Conservation (phyloP, 1,140 invertebrate species). For the Rhizoglyphus robini region DNA sequence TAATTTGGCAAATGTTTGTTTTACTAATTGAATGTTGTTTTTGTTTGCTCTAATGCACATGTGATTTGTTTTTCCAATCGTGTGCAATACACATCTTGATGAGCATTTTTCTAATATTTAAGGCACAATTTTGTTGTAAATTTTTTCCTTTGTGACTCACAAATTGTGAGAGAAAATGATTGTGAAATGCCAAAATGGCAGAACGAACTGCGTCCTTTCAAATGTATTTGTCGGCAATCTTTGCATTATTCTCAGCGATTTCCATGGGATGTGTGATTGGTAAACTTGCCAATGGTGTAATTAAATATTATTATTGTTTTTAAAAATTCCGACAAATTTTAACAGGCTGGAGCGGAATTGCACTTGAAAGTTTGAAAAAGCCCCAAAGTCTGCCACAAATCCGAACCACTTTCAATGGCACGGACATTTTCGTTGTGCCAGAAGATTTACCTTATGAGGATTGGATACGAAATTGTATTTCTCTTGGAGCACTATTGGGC, state of each 20-base stretch:
- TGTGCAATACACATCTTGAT: no score
- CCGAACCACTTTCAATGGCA: background rate
- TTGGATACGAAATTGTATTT: slow-evolving; percentile 26
- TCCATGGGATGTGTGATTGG: slow-evolving; percentile 2
- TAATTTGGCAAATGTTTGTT: no score
- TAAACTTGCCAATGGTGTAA: background rate
- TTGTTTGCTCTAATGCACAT: no score
- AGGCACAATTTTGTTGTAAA: no score
- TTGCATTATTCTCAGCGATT: background rate
- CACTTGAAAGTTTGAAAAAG: background rate
- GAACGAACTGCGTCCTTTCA: background rate
- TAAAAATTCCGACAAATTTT: no score
- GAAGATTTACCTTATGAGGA: slow-evolving; percentile 8
- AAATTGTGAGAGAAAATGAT: no score
- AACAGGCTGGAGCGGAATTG: slow-evolving; percentile 10
- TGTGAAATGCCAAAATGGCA: background rate
- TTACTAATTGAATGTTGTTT: no score
- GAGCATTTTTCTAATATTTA: no score
- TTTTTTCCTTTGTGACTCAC: no score
- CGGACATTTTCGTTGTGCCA: no score
- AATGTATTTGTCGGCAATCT: background rate
- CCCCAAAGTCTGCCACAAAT: background rate
- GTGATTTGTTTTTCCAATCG: no score
- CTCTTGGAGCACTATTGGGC: slow-evolving; percentile 25
- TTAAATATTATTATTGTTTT: no score